A percentile compares a stretch with the other conserved stretches of the same genome.
These are phyloP conservation scores for Mus pahari DNA, from an alignment of 2,113 vertebrate species.

Conservation along the genomic window DNA sequence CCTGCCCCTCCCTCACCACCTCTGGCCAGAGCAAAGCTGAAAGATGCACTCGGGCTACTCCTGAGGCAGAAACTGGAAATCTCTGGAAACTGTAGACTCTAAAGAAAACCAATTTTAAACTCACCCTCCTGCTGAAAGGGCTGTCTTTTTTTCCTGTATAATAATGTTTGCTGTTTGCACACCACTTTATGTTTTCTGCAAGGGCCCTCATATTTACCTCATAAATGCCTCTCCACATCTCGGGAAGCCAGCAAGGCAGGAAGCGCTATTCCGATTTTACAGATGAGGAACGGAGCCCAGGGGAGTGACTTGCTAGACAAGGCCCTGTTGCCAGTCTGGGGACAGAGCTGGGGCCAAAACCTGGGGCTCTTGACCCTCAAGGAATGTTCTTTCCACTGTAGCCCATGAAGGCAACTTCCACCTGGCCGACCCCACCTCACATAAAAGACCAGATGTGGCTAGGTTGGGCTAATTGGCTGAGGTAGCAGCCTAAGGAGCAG, in stretches of 20 bases:
- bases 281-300: slow-evolving; percentile 70
- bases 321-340: slow-evolving; percentile 33
- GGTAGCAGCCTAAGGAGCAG: slow-evolving; percentile 50
- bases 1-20: not conserved
- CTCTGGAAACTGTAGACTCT: not conserved
- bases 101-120: slow-evolving; percentile 33
- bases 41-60: not conserved
- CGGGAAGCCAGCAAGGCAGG: slow-evolving; percentile 37
- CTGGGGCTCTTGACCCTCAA: slow-evolving; percentile 64
- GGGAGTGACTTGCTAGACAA: slow-evolving; percentile 72
- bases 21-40: not conserved
- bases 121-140: slow-evolving; percentile 38
- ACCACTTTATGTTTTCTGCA: slow-evolving; percentile 11
- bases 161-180: not conserved
- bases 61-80: slow-evolving; percentile 16
- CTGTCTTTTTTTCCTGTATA: not conserved
- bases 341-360: slow-evolving; percentile 64
- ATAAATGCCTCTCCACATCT: not conserved
- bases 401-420: not conserved
- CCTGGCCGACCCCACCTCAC: slow-evolving; percentile 50
- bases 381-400: slow-evolving; percentile 78
- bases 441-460: slow-evolving; percentile 1
- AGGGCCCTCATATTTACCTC: slow-evolving; percentile 46
- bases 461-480: not conserved
- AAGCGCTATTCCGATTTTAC: slow-evolving; percentile 50